These are phyloP conservation scores for Pomatostomus ruficeps DNA, from an alignment of 2,113 vertebrate species.

Conservation along the genomic window DNA sequence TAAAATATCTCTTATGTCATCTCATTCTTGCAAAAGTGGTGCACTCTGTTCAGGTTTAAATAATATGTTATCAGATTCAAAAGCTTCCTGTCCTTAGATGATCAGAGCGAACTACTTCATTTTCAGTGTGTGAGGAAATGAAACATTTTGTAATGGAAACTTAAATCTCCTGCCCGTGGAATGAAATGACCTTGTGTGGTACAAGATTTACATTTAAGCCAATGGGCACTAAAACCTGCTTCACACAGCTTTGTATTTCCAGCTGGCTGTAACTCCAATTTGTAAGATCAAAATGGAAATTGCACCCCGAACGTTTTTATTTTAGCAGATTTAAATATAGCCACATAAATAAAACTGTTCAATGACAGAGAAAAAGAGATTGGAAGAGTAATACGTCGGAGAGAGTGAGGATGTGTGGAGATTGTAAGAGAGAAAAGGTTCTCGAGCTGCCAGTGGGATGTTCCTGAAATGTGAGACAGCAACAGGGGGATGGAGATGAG, in stretches of 20 bases:
- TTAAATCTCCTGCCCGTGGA: slow-evolving; percentile 29
- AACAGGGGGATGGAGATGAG: background rate
- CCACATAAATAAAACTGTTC: background rate
- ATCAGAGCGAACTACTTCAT: slow-evolving; percentile 35
- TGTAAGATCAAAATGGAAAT: slow-evolving; percentile 16
- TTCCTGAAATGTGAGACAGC: background rate
- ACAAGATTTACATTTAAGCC: slow-evolving; percentile 39
- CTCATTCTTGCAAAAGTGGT: background rate
- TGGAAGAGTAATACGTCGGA: background rate
- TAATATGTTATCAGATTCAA: slow-evolving; percentile 31
- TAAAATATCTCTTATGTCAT: background rate
- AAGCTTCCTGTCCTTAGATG: slow-evolving; percentile 5
- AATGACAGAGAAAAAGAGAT: background rate
- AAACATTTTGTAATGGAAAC: slow-evolving; percentile 39
- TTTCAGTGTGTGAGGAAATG: slow-evolving; percentile 22
- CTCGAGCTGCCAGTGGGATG: background rate
- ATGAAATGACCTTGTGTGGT: slow-evolving; percentile 37
- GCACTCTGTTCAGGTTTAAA: slow-evolving; percentile 21
- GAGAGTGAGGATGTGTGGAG: background rate
- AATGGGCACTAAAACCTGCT: slow-evolving; percentile 28
- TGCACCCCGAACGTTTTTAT: background rate
- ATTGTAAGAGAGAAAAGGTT: background rate
- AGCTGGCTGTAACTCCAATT: background rate
- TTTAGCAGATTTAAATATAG: background rate
- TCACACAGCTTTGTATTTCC: background rate